Base-by-base conservation (phyloP, 2,888 invertebrate species). In the Nomada goodeniana region DNA sequence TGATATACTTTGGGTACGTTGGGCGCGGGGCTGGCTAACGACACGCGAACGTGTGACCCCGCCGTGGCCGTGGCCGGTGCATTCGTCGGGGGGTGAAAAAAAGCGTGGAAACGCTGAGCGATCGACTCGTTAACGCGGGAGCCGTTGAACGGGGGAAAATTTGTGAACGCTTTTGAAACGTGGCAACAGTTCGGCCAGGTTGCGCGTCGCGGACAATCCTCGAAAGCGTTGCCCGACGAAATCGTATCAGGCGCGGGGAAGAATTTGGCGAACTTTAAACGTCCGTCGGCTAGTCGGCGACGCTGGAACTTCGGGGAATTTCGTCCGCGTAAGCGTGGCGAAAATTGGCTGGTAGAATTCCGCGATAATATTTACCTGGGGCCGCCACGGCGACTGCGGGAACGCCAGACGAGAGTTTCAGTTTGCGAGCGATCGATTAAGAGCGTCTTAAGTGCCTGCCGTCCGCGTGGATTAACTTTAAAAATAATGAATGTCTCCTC, bases 281-380 rank as follows among this genome's bases (percentile, higher is more conserved):
- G 50, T 47, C 15, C 47, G 15, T 11, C 59, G 18, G 59, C 60
- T 20, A 36, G 42, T 10, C 7, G 64, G 44, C 29, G 52, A 64
- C 59, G 26, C 50, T 15, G 50, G 29, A 79, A 78, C 64, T 77
- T 65, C 44, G 36, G 55, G 9, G 59, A 65, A 64, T 70, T 78
- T 77, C 78, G 53, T 65, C 26, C 69, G 57, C 77, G 61, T 57
- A 44, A 50, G n/a, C 26, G 44, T 26, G 20, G 77, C 42, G 79
- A 70, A 77, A 77, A 79, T 79, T 53, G 64, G 70, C 64, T 59
- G 78, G 20, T 70, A 59, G 69, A 69, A 78, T 64, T 70, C 69
- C 42, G 52, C 55, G 11, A 69, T 78, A 69, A 78, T 78, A 70
- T 79, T 79, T 59, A 52, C 53, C 61, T 61, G 18, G 1, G n/a